Evolutionary conservation across 1,140 invertebrate species (phyloP).

Genomic region (Drosophila leontia): DNA sequence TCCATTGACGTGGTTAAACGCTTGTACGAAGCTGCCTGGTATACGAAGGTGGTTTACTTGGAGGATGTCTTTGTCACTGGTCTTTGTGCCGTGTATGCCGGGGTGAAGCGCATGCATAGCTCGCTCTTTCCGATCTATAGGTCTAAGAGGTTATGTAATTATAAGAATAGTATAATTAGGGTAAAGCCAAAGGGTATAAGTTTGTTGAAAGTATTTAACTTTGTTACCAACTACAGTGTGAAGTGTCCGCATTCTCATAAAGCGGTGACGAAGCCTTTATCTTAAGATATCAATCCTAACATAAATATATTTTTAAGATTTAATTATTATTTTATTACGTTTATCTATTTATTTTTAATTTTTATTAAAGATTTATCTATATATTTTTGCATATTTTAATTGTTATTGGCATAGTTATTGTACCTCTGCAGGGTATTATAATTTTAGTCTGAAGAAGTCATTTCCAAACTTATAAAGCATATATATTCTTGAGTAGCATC

Average conservation of each 20-base stretch:
- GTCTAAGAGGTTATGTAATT: slow-evolving; percentile 48
- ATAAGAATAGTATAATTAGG: slow-evolving; percentile 61
- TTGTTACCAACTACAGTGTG: background rate
- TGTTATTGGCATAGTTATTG: too few relatives aligned
- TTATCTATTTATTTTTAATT: too few relatives aligned
- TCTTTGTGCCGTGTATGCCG: slow-evolving; percentile 58
- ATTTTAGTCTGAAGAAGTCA: too few relatives aligned
- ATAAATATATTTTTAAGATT: too few relatives aligned
- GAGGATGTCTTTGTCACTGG: slow-evolving; percentile 96
- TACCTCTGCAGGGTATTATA: too few relatives aligned
- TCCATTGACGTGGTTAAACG: slow-evolving; percentile 88
- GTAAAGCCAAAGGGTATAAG: background rate
- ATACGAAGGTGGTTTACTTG: slow-evolving; percentile 90
- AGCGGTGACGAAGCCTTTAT: too few relatives aligned
- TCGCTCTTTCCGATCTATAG: slow-evolving; percentile 59
- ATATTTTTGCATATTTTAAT: too few relatives aligned
- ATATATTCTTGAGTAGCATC: too few relatives aligned
- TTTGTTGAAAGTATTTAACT: background rate
- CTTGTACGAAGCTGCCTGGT: slow-evolving; percentile 89
- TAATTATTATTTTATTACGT: too few relatives aligned
- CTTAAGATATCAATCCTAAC: background rate
- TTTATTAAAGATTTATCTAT: too few relatives aligned
- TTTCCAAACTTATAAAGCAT: too few relatives aligned
- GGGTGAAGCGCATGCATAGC: slow-evolving; percentile 56
- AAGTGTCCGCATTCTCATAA: background rate